Conservation (phyloP, 2,888 invertebrate genomes). For the Leucoma salicis region DNA sequence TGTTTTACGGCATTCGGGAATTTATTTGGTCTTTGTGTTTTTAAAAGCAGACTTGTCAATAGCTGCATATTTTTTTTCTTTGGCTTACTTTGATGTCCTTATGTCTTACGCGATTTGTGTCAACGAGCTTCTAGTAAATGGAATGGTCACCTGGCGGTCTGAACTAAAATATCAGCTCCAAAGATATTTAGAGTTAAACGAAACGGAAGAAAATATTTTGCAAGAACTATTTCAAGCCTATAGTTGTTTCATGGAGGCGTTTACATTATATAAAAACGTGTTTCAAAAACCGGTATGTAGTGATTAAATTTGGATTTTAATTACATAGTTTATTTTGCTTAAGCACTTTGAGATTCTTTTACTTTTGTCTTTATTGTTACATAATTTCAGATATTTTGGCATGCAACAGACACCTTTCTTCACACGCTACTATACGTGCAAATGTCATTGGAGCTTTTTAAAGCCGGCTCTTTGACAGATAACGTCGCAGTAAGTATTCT, state of each 20-base stretch:
- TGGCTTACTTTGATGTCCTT: constrained; percentile 3
- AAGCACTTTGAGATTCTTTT: neutral
- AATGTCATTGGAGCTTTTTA: neutral
- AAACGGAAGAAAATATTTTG: neutral
- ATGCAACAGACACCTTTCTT: constrained; percentile 2
- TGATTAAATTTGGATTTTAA: too few species aligned
- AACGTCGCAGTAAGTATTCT: neutral
- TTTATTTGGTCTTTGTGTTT: neutral
- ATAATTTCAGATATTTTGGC: constrained; percentile 3
- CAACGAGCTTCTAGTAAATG: neutral
- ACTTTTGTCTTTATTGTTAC: neutral
- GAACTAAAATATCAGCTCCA: neutral
- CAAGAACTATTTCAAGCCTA: constrained; percentile 4
- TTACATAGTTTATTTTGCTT: too few species aligned
- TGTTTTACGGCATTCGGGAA: neutral
- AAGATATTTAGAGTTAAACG: neutral
- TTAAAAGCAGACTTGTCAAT: neutral
- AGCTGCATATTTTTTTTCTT: constrained; percentile 1
- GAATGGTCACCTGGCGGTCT: neutral
- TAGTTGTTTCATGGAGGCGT: constrained; percentile 1
- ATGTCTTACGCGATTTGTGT: constrained; percentile 1
- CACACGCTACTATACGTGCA: constrained; percentile 5
- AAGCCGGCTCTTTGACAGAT: neutral
- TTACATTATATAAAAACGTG: constrained; percentile 1
- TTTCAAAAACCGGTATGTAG: constrained; percentile 4